A percentile compares a stretch with the other conserved stretches of the same genome.
These are phyloP conservation scores for Chrysochloris asiatica DNA, from an alignment of 2,113 vertebrate species.

Conservation along the genomic window DNA sequence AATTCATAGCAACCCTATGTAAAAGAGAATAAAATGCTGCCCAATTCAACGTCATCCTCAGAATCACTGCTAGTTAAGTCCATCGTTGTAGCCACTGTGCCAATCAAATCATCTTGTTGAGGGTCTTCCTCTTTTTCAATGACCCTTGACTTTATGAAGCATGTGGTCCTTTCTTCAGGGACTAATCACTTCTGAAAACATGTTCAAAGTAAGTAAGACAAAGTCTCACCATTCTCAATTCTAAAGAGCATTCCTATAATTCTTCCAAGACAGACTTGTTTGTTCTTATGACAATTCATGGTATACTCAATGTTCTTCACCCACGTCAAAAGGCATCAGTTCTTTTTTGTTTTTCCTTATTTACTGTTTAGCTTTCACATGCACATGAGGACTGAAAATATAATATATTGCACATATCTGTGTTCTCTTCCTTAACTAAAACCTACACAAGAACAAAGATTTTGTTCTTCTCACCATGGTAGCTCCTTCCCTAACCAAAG, in stretches of 20 bases:
- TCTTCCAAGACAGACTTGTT: neutral
- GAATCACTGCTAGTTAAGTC: neutral
- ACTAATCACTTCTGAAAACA: neutral
- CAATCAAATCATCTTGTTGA: neutral
- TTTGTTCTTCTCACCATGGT: neutral
- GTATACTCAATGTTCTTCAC: neutral
- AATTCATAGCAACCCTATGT: neutral
- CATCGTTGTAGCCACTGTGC: neutral
- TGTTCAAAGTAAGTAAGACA: neutral
- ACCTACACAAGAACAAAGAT: neutral
- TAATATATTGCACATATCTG: neutral
- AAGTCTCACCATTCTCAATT: neutral
- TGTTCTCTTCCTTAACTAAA: neutral
- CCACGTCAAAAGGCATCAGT: neutral
- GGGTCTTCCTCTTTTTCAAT: neutral
- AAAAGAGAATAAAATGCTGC: neutral
- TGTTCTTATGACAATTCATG: neutral
- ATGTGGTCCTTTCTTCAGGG: neutral
- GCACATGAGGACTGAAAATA: neutral
- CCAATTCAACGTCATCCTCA: neutral
- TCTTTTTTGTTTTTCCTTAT: neutral
- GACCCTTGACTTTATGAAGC: neutral
- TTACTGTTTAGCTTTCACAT: neutral
- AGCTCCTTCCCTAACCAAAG: neutral
- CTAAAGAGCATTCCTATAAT: neutral